These are phyloP conservation scores for Xylocampa areola DNA, from an alignment of 2,888 invertebrate species.

Conservation along the genomic window DNA sequence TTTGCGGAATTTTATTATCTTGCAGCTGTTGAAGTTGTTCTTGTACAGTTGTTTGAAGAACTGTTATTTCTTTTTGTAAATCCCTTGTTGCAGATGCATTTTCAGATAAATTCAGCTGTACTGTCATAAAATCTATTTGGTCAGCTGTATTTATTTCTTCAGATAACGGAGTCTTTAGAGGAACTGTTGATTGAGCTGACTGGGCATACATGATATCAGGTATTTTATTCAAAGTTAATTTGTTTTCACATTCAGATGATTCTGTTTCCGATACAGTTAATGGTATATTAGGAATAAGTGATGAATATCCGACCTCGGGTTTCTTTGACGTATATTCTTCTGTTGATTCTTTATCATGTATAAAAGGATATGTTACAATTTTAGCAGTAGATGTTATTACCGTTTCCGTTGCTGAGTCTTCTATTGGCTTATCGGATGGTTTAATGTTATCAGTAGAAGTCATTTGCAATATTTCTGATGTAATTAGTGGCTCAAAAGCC, in stretches of 20 bases:
- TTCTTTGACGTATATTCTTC: constrained; percentile 69
- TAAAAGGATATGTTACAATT: constrained; percentile 89
- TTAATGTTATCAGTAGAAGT: constrained; percentile 86
- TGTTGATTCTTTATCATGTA: constrained; percentile 92
- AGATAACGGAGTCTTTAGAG: constrained; percentile 81
- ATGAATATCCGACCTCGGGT: constrained; percentile 78
- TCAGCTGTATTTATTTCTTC: constrained; percentile 84
- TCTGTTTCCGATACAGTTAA: constrained; percentile 91
- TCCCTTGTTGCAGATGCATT: constrained; percentile 76
- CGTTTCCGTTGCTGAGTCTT: constrained; percentile 77
- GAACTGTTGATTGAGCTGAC: constrained; percentile 69
- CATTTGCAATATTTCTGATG: constrained; percentile 87
- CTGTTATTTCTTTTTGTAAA: constrained; percentile 79
- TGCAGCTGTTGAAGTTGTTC: constrained; percentile 88
- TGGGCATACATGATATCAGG: constrained; percentile 68
- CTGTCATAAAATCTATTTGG: constrained; percentile 73
- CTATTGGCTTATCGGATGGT: constrained; percentile 83
- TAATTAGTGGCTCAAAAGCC: constrained; percentile 90
- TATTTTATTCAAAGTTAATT: constrained; percentile 76
- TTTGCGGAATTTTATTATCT: constrained; percentile 88
- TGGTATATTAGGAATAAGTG: constrained; percentile 90
- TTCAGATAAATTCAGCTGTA: constrained; percentile 59
- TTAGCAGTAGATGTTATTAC: constrained; percentile 91
- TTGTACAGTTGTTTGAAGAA: constrained; percentile 77
- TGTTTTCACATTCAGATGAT: constrained; percentile 91